Percentiles rank a stretch among this genome's conserved stretches.
phyloP scores from a whole-genome alignment of 1,140 invertebrate genomes.

The Popillia japonica region DNA sequence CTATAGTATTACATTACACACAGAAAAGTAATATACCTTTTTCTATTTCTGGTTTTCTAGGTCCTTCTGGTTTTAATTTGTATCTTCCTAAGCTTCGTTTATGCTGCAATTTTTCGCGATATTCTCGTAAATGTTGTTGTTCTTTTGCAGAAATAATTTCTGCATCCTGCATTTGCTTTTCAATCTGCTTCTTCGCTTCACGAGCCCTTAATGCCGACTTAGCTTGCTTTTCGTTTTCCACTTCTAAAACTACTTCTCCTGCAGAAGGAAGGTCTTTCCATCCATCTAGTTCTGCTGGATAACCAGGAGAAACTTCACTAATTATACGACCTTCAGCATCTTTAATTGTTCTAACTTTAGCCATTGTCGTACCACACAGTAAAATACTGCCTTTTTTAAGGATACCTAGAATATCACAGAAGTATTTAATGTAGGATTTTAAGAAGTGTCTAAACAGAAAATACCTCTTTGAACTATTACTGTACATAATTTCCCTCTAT shows the following conservation, averaged over 20 bases:
- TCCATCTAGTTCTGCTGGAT: constrained; percentile 87
- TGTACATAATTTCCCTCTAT: constrained; percentile 86
- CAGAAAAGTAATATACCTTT: constrained; percentile 46
- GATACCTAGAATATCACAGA: constrained; percentile 65
- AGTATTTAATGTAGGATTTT: background rate
- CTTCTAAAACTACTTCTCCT: constrained; percentile 88
- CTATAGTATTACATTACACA: background rate
- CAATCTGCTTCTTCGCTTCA: constrained; percentile 64
- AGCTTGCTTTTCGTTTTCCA: constrained; percentile 71
- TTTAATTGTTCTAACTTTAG: constrained; percentile 87
- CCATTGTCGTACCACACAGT: constrained; percentile 84
- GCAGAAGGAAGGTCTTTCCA: constrained; percentile 88
- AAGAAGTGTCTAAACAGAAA: background rate
- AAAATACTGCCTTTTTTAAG: constrained; percentile 82
- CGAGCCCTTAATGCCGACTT: constrained; percentile 74
- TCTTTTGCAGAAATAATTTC: constrained; percentile 73
- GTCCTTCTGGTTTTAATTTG: constrained; percentile 61
- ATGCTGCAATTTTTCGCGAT: constrained; percentile 70
- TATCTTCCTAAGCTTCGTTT: constrained; percentile 70
- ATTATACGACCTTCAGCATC: constrained; percentile 79
- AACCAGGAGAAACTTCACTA: constrained; percentile 76
- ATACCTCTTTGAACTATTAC: constrained; percentile 83
- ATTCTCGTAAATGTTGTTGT: constrained; percentile 73
- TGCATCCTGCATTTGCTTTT: constrained; percentile 71
- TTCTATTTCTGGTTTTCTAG: constrained; percentile 67